phyloP scores from a whole-genome alignment of 1,140 invertebrate genomes.

The Drosophila tristis region DNA sequence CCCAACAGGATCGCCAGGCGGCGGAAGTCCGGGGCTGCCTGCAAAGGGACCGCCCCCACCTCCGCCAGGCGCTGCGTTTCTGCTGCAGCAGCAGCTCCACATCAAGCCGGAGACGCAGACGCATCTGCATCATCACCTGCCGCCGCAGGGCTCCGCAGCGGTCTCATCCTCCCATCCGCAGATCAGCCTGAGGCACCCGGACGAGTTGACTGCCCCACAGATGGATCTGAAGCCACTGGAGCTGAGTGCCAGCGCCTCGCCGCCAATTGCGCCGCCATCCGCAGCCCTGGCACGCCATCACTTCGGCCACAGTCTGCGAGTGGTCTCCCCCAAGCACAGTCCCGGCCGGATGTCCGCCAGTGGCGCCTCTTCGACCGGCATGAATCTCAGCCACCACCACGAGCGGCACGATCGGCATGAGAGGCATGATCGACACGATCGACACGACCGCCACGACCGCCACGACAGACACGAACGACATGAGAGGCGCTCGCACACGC shows the following conservation, averaged over 20 bases:
- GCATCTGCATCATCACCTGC: conserved; percentile 73
- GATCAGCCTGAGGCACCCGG: conserved; percentile 71
- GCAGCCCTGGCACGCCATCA: conserved; percentile 44
- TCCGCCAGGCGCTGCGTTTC: conserved; percentile 65
- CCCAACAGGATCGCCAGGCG: conserved; percentile 48
- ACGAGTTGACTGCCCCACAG: conserved; percentile 73
- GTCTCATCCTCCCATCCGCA: conserved; percentile 54
- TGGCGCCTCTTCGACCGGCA: conserved; percentile 24
- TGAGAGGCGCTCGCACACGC: conserved; percentile 67
- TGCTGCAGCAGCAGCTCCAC: conserved; percentile 77
- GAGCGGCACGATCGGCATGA: conserved; percentile 43
- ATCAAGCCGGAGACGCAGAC: conserved; percentile 78
- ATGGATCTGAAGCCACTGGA: conserved; percentile 70
- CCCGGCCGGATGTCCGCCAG: conserved; percentile 45
- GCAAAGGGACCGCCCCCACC: conserved; percentile 47
- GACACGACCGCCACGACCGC: conserved; percentile 52
- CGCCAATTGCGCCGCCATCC: conserved; percentile 56
- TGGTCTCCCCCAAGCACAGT: conserved; percentile 70
- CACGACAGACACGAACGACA: conserved; percentile 59
- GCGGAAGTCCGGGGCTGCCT: conserved; percentile 60
- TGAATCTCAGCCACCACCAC: conserved; percentile 58
- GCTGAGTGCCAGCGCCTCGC: conserved; percentile 54
- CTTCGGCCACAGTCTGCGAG: conserved; percentile 59
- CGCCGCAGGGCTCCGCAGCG: conserved; percentile 27
- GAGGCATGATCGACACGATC: conserved; percentile 58